Base-by-base conservation (phyloP, 2,113 vertebrate genomes). In the Hydrolagus affinis region DNA sequence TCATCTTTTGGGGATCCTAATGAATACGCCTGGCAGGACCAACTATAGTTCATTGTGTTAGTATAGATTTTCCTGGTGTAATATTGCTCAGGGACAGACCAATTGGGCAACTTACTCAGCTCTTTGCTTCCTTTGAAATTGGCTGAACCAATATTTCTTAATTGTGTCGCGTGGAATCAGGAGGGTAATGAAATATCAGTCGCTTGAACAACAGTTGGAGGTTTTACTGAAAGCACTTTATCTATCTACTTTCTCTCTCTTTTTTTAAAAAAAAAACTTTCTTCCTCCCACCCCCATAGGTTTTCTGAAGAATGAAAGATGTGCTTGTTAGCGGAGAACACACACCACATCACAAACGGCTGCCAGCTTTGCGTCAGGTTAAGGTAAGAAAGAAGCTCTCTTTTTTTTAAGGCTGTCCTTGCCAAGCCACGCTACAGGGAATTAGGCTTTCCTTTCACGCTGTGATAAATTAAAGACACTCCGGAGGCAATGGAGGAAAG, bases 41-140 rank as follows among this genome's bases (percentile, higher is more conserved):
- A 90, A 91, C 91, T 89, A 90, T 92, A 91, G 90, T 87, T 95
- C 94, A 95, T 94, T 92, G 0, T 90, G 93, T 95, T 95, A 95
- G 94, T 95, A 95, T 95, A 95, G 94, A 95, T 95, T 94, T 92
- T 89, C 89, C 88, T 91, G 93, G 88, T 90, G 89, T 93, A 93
- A 94, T 94, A 95, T 93, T 93, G 93, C 93, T 92, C 91, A 92
- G 92, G 93, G 92, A 93, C 91, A 91, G 91, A 92, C 90, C 90
- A 92, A 91, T 92, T 94, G 94, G 92, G 93, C 91, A 91, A 93
- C 93, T 94, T 94, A 94, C 89, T 92, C 93, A 93, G 92, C 93
- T 93, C 90, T 92, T 93, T 92, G 91, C 91, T 93, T 91, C 94
- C 94, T 94, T 92, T 94, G 92, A 93, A 94, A 95, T 95, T 94